Conservation (phyloP, 2,888 invertebrate genomes). For the Oligia strigilis region DNA sequence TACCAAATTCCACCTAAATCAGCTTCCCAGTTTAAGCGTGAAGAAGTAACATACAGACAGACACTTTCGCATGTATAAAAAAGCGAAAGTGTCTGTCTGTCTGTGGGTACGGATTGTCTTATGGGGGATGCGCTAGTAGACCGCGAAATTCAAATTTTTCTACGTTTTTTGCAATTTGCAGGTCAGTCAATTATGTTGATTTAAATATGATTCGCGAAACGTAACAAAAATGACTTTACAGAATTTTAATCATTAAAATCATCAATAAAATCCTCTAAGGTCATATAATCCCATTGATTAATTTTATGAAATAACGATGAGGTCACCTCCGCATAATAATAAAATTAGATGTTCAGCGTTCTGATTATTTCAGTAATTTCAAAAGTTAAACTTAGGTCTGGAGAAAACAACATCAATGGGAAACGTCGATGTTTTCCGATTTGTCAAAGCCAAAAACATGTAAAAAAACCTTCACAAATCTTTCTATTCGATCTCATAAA, state of each 20-base stretch:
- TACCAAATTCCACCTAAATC: too few relatives aligned
- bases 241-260: not conserved
- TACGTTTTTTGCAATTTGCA: too few relatives aligned
- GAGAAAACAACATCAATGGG: not conserved
- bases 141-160: too few relatives aligned
- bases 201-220: not conserved
- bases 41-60: too few relatives aligned
- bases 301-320: not conserved
- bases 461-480: constrained; percentile 17
- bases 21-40: too few relatives aligned
- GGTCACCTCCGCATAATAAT: not conserved
- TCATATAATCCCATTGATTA: not conserved
- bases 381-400: not conserved
- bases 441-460: constrained; percentile 2
- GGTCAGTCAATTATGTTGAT: not conserved
- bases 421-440: not conserved
- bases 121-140: too few relatives aligned
- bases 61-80: too few relatives aligned
- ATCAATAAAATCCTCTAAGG: too few relatives aligned
- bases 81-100: too few relatives aligned
- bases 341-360: not conserved
- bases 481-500: not conserved
- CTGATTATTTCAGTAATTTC: not conserved
- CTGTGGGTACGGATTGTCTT: not conserved
- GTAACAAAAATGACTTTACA: not conserved